Conservation (phyloP, 1,140 invertebrate genomes). For the Paraescarpia echinospica region DNA sequence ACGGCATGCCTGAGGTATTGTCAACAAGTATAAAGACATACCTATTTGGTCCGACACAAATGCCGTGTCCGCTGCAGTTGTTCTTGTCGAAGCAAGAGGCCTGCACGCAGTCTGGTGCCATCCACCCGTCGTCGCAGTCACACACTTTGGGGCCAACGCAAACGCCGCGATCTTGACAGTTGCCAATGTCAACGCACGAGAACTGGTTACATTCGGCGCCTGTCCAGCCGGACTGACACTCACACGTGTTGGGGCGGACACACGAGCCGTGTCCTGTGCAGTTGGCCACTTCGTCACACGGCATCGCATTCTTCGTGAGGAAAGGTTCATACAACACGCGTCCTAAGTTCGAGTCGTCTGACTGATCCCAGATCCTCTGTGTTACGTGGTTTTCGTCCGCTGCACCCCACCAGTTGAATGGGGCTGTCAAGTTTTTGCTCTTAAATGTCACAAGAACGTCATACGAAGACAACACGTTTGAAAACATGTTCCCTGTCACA, state of each 20-base stretch:
- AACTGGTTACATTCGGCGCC: background rate
- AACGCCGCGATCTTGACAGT: background rate
- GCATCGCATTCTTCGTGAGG: conserved; percentile 9
- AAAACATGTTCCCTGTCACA: background rate
- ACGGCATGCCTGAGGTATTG: too few species aligned
- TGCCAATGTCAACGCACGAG: background rate
- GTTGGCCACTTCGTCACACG: conserved; percentile 18
- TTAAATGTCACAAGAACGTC: background rate
- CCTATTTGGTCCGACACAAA: background rate
- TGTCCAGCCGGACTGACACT: background rate
- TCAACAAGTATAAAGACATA: background rate
- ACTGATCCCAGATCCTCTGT: background rate
- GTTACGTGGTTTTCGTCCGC: background rate
- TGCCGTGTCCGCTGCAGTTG: background rate
- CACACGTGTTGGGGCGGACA: conserved; percentile 11
- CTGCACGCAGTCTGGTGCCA: background rate
- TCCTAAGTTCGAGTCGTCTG: background rate
- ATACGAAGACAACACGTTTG: background rate
- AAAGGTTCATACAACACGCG: background rate
- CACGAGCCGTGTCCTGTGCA: background rate
- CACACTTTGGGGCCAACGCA: conserved; percentile 8
- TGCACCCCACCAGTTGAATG: background rate
- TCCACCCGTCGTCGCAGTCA: background rate
- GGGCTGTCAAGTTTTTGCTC: background rate
- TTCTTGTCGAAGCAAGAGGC: background rate